Conservation (phyloP, 2,888 invertebrate genomes). For the Meta bourneti region DNA sequence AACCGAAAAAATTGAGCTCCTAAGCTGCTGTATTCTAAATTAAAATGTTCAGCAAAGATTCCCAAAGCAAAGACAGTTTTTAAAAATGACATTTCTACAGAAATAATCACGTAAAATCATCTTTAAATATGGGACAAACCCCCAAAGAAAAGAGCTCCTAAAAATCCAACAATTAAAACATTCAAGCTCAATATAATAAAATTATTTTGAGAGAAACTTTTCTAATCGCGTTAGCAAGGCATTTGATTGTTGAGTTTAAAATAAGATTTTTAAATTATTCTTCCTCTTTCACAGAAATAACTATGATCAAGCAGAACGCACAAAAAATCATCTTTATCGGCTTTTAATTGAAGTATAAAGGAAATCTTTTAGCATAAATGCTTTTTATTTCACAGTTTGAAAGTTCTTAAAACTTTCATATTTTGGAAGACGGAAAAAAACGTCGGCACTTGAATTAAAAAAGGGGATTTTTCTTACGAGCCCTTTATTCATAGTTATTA, state of each 20-base stretch:
- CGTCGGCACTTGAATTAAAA: background rate
- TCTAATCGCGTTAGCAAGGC: constrained; percentile 64
- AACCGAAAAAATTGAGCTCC: too few relatives aligned
- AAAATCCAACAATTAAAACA: constrained; percentile 64
- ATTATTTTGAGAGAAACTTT: constrained; percentile 53
- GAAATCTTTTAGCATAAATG: constrained; percentile 4
- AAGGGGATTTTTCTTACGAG: background rate
- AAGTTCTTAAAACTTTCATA: background rate
- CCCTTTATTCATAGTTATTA: background rate
- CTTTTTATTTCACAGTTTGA: constrained; percentile 1
- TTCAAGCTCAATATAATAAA: constrained; percentile 48
- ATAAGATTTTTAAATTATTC: constrained; percentile 65
- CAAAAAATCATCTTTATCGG: background rate
- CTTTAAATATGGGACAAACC: constrained; percentile 12
- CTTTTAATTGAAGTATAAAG: constrained; percentile 38
- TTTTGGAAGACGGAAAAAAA: background rate
- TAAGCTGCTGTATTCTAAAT: too few relatives aligned
- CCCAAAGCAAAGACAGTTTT: background rate
- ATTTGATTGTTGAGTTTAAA: constrained; percentile 66
- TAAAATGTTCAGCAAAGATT: too few relatives aligned
- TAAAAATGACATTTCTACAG: background rate
- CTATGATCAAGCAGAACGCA: background rate
- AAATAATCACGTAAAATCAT: background rate
- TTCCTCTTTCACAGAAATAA: constrained; percentile 15
- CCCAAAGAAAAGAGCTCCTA: background rate